phyloP scores from a whole-genome alignment of 2,797 vertebrate species.

The Notolepis coatsorum region DNA sequence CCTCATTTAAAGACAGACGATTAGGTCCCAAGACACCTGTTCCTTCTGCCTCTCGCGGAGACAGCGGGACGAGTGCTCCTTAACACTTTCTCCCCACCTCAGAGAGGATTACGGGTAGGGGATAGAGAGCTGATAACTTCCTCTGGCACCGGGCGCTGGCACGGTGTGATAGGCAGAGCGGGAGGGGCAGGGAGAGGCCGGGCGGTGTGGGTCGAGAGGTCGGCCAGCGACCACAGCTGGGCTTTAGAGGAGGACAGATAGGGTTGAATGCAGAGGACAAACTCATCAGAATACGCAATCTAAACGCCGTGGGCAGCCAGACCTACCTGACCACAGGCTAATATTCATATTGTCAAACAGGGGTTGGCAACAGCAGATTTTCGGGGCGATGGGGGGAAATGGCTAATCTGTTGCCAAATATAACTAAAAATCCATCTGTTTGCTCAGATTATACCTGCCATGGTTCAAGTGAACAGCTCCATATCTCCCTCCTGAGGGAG shows the following conservation, averaged over 20 bases:
- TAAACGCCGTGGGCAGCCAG: conserved; percentile 51
- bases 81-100: conserved; percentile 61
- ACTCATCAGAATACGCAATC: conserved; percentile 69
- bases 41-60: conserved; percentile 63
- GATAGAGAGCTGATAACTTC: conserved; percentile 66
- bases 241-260: conserved; percentile 69
- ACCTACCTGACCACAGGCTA: conserved; percentile 71
- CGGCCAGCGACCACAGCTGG: conserved; percentile 62
- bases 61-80: conserved; percentile 60
- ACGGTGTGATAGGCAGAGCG: conserved; percentile 47
- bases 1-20: conserved; percentile 61
- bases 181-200: conserved; percentile 40
- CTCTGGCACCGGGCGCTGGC: conserved; percentile 61
- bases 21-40: conserved; percentile 65
- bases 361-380: conserved; percentile 70
- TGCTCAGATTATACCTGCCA: conserved; percentile 80
- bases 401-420: conserved; percentile 81
- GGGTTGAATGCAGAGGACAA: conserved; percentile 48
- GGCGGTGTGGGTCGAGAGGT: conserved; percentile 48
- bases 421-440: conserved; percentile 82
- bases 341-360: conserved; percentile 77
- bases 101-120: conserved; percentile 60
- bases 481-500: conserved; percentile 62
- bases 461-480: conserved; percentile 73
- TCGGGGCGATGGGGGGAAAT: conserved; percentile 37